Evolutionary conservation across 1,140 invertebrate genomes (phyloP).

Genomic region (Scaptomyza montana): DNA sequence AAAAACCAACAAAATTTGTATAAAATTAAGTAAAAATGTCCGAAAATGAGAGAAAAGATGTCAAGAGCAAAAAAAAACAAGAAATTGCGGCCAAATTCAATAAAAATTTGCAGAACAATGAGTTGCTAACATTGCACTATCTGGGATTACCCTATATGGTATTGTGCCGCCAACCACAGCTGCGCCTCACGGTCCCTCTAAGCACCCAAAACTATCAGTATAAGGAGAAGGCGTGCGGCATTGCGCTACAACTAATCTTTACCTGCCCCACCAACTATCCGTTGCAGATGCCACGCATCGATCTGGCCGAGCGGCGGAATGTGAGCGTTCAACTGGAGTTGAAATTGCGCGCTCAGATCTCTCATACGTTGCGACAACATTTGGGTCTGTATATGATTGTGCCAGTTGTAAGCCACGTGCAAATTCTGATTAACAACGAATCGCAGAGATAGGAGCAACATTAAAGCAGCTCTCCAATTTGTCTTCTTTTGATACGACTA

Average conservation of each 20-base stretch:
- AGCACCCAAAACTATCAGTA: conserved; percentile 58
- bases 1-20: conserved; percentile 39
- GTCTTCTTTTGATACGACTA: neutral
- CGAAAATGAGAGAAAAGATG: neutral
- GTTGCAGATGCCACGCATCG: conserved; percentile 44
- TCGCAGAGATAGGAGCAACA: conserved; percentile 6
- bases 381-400: conserved; percentile 69
- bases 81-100: conserved; percentile 20
- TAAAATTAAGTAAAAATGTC: conserved; percentile 33
- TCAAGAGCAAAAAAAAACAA: neutral
- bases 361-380: conserved; percentile 50
- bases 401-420: conserved; percentile 55
- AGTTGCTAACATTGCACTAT: conserved; percentile 64
- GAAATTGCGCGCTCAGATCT: conserved; percentile 44
- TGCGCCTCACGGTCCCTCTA: conserved; percentile 54
- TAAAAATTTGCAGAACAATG: conserved; percentile 55
- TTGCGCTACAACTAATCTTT: conserved; percentile 60
- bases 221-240: conserved; percentile 16
- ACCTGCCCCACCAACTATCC: conserved; percentile 60
- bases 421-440: conserved; percentile 58
- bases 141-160: conserved; percentile 63
- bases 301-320: conserved; percentile 63
- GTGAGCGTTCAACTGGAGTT: conserved; percentile 46
- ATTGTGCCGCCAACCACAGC: conserved; percentile 35
- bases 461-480: conserved; percentile 22